Evolutionary conservation across 2,888 invertebrate genomes (phyloP), one percentile per base, ranked within the genome.

Genomic region (Perithous albicinctus): DNA sequence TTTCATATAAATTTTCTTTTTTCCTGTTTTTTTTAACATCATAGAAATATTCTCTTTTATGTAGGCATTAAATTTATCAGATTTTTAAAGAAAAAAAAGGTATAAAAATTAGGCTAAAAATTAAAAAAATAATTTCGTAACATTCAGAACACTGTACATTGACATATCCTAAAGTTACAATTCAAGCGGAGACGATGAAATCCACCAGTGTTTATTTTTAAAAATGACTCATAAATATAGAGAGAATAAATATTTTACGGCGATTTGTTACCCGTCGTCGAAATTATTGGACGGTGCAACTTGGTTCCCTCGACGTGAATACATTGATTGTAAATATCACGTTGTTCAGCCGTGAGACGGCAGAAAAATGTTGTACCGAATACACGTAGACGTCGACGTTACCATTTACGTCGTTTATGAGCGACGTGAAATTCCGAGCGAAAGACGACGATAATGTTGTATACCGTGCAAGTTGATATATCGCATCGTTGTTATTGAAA

Each of bases 261-360:
- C 64, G 69, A 67, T 29, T 81, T 78, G 70, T 82, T 82, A 78
- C 61, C 54, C 8, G 23, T 18, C 41, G 56, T 54, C 43, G 64
- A 29, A 66, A 51, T 64, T 54, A 64, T 54, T 29, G 41, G 5
- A 35, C 63, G 41, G 35, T 64, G 32, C 15, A 63, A 56, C 56
- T 69, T 56, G 48, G 54, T 23, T 54, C 35, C 18, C 3, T 18
- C 8, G 4, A 38, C 63, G 23, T 12, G 38, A 38, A 20, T 18
- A n/a, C 4, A 23, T 41, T 20, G 20, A 20, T 38, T 38, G 4
- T 18, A 35, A 18, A 59, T n/a, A 35, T 61, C 35, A 20, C 38
- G 32, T 15, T 61, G 38, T 12, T 18, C 3, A 26, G 54, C 2
- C 26, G 26, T 29, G 38, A 35, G 20, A 59, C 7, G 35, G 12